Base-by-base conservation (phyloP, 2,113 vertebrate genomes). In the Jacana jacana region DNA sequence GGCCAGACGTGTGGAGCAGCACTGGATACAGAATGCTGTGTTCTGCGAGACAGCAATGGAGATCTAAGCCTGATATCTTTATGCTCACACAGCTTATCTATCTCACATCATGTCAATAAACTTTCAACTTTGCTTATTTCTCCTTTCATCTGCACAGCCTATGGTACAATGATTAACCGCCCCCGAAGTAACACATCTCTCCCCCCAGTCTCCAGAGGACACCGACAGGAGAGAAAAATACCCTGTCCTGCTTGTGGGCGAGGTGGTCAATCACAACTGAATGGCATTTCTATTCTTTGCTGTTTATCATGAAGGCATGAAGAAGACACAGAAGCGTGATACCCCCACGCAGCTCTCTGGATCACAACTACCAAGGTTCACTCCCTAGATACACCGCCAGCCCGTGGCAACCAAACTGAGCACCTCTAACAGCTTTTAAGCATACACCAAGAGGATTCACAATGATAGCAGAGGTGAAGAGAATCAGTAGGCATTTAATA, bases 61-160 rank as follows among this genome's bases (percentile, higher is more conserved):
- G 96, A 94, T 94, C n/a, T 90, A 46, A 71, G 86, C 24, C 88
- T 48, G 77, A 88, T 93, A 80, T 86, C 95, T 96, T 61, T 57
- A 88, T 94, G 81, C 88, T 86, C 80, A 39, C 60, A 30, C 61
- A 84, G 72, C 65, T 94, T 88, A 95, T 95, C 92, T 93, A 64
- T 94, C 80, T 91, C 88, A 11, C 82, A 76, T 68, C 82, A 17
- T 10, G 52, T 91, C 93, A 96, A 96, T 93, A 95, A 86, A 81
- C 82, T 81, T 86, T 52, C 90, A 93, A 31, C 88, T 96, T 91
- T 84, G 87, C 30, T 87, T 81, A 71, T 89, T 81, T 77, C 76
- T 91, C 82, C 95, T 93, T 86, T 88, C 94, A 80, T 86, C 75
- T 61, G 27, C 52, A 57, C 73, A 80, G 84, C 12, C 66, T 13